phyloP scores from a whole-genome alignment of 2,113 vertebrate species.

The Corynorhinus townsendii region DNA sequence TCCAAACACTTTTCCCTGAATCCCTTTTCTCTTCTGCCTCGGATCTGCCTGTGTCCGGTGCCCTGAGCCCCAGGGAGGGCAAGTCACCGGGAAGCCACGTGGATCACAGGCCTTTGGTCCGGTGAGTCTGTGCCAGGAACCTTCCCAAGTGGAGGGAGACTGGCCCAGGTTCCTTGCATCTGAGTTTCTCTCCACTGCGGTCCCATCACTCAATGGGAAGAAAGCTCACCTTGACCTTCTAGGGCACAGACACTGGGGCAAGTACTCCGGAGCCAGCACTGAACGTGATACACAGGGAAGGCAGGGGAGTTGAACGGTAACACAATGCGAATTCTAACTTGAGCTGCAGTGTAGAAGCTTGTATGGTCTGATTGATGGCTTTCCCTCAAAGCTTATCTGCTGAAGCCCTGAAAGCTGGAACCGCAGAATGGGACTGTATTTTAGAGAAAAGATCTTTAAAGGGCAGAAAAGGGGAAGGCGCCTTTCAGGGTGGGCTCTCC shows the following conservation, averaged over 20 bases:
- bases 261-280: background rate
- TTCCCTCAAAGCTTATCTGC: background rate
- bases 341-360: background rate
- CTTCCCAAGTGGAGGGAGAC: background rate
- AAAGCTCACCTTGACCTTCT: background rate
- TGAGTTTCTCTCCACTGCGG: background rate
- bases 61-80: background rate
- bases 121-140: background rate
- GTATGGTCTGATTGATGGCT: background rate
- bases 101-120: background rate
- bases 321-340: too few relatives aligned
- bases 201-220: background rate
- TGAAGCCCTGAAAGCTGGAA: background rate
- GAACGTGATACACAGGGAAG: accelerated
- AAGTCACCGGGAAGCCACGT: accelerated
- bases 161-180: too few relatives aligned
- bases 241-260: accelerated
- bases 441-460: background rate
- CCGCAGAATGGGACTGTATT: background rate
- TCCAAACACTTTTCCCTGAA: background rate
- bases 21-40: background rate
- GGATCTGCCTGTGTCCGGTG: accelerated
- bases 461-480: background rate
- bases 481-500: background rate
- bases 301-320: too few relatives aligned